phyloP scores from a whole-genome alignment of 2,113 vertebrate genomes.

The Mobula birostris region DNA sequence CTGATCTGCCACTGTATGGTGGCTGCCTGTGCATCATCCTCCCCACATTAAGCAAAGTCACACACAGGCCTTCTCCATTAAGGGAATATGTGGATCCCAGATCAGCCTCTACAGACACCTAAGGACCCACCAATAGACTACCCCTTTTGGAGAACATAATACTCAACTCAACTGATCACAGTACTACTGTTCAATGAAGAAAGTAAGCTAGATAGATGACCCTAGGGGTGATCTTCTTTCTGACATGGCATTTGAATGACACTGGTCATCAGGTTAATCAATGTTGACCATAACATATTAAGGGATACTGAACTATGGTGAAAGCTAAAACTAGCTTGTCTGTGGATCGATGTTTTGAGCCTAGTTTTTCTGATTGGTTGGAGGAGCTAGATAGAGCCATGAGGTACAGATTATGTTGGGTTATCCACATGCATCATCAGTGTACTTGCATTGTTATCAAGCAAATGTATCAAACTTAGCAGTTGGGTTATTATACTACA shows the following conservation, averaged over 20 bases:
- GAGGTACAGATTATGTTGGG: neutral
- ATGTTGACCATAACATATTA: neutral
- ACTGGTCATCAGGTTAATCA: neutral
- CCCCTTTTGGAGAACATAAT: too few relatives aligned
- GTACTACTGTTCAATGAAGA: neutral
- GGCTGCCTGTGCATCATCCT: too few relatives aligned
- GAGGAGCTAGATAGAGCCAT: neutral
- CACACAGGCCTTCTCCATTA: too few relatives aligned
- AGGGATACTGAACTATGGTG: neutral
- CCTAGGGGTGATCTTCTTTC: neutral
- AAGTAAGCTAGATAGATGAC: neutral
- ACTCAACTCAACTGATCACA: too few relatives aligned
- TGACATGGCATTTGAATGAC: neutral
- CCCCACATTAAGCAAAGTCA: too few relatives aligned
- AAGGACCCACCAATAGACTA: too few relatives aligned
- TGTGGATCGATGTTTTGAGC: neutral
- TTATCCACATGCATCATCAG: neutral
- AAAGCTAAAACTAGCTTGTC: neutral
- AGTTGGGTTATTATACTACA: neutral
- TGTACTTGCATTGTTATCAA: neutral
- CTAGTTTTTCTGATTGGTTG: neutral
- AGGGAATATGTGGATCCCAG: too few relatives aligned
- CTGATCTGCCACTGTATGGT: too few relatives aligned
- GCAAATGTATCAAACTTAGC: neutral
- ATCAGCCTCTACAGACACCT: too few relatives aligned